A percentile compares a stretch with the other conserved stretches of the same genome.
These are phyloP conservation scores for Bimastos eiseni DNA, from an alignment of 2,888 invertebrate genomes.

Conservation along the genomic window DNA sequence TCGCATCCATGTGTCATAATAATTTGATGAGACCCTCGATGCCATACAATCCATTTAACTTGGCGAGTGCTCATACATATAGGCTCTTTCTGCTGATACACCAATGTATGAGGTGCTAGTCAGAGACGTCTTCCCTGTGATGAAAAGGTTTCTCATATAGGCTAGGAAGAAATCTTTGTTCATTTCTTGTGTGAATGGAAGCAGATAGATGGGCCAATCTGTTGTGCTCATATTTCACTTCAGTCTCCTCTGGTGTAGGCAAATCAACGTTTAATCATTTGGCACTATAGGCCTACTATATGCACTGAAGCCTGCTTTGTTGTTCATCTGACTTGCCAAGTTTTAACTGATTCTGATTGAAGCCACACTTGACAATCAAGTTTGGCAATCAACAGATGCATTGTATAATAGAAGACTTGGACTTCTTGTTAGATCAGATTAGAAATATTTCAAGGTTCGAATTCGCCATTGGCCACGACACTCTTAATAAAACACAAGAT, in stretches of 20 bases:
- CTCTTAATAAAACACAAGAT: background rate
- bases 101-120: background rate
- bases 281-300: no score
- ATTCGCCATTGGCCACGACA: background rate
- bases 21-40: background rate
- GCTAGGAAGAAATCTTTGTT: background rate
- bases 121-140: background rate
- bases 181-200: no score
- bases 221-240: no score
- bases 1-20: background rate
- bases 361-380: no score
- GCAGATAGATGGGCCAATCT: no score
- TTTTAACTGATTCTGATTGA: no score
- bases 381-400: background rate
- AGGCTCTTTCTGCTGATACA: background rate
- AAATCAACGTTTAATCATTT: no score
- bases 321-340: no score
- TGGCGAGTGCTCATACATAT: background rate
- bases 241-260: no score
- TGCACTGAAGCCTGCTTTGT: no score
- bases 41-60: no score
- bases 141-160: background rate
- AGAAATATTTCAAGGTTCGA: background rate
- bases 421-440: background rate
- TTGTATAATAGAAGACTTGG: background rate